Evolutionary conservation across 2,888 invertebrate species (phyloP), one percentile per base, ranked within the genome.

Genomic region (Polylopha cassiicola): DNA sequence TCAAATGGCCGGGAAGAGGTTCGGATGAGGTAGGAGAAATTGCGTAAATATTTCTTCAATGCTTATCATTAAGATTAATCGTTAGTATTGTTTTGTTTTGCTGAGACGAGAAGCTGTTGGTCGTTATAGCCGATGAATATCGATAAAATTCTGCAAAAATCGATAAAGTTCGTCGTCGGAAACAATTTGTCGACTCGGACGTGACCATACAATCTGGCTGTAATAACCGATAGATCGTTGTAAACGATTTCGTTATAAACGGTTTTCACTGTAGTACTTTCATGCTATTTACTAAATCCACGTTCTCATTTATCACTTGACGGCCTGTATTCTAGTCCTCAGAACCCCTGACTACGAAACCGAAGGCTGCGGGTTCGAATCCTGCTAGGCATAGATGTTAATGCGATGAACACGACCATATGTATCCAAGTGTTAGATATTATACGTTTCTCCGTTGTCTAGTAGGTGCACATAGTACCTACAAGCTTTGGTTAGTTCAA

Each of bases 131-230:
- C 44, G 47, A 51, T 46, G 27, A 44, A 30, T 26, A 45, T 39
- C 18, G 30, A 33, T 30, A 39, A 43, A 37, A 13, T 37, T 11
- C 26, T n/a, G 21, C 5, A 21, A 32, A 22, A 32, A 9, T 20
- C 14, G 32, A 32, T 39, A 45, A 36, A 42, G 24, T 39, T 43
- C 43, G 42, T 46, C 46, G 38, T 49, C 46, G 38, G 48, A 49
- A 48, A 44, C 49, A 46, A 47, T 47, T 48, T 48, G 44, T 50
- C 47, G 37, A 43, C 48, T 46, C 44, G 39, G 39, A 48, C 47
- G 46, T 48, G 39, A 30, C 26, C 31, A 18, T 34, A 30, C 20
- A 24, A 24, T 24, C 34, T 41, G 34, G n/a, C n/a, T 10, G 22
- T 22, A 9, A n/a, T 22, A 22, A 22, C 22, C 22, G 22, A 22